Evolutionary conservation across 2,113 vertebrate species (phyloP).

Genomic region (Entomyzon cyanotis): DNA sequence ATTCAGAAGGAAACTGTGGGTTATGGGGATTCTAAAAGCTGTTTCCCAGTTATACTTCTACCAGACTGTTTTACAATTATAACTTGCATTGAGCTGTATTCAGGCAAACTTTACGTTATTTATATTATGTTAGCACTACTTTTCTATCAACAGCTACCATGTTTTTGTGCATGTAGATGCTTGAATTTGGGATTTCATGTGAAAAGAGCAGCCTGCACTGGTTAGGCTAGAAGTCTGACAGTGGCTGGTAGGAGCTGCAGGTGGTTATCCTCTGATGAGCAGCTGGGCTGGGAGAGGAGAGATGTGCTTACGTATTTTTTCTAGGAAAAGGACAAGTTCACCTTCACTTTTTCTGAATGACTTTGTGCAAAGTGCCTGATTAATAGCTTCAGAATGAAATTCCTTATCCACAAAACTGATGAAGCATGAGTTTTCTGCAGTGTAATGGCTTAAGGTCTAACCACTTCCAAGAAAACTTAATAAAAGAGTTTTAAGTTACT

Average conservation of each 20-base stretch:
- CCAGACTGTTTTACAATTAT: neutral
- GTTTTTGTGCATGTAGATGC: neutral
- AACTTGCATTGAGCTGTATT: neutral
- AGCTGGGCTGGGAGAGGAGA: neutral
- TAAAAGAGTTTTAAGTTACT: neutral
- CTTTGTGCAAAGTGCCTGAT: conserved; percentile 35
- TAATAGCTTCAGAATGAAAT: conserved; percentile 34
- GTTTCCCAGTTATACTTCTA: neutral
- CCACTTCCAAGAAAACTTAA: conserved; percentile 15
- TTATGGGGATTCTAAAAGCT: neutral
- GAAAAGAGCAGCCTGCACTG: neutral
- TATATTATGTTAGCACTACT: neutral
- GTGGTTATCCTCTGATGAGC: neutral
- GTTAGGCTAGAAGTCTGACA: neutral
- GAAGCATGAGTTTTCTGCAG: conserved; percentile 41
- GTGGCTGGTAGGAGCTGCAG: neutral
- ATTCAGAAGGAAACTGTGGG: neutral
- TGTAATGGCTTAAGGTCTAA: conserved; percentile 13
- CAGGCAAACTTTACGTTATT: neutral
- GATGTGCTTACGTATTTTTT: neutral
- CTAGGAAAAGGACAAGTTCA: neutral
- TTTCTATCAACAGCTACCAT: neutral
- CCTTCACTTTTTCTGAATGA: conserved; percentile 23
- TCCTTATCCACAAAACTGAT: conserved; percentile 33
- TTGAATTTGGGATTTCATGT: neutral